Percentiles rank a stretch among this genome's conserved stretches.
Evolutionary conservation across 2,888 invertebrate species (phyloP).

Genomic region (Laspeyria flexula): DNA sequence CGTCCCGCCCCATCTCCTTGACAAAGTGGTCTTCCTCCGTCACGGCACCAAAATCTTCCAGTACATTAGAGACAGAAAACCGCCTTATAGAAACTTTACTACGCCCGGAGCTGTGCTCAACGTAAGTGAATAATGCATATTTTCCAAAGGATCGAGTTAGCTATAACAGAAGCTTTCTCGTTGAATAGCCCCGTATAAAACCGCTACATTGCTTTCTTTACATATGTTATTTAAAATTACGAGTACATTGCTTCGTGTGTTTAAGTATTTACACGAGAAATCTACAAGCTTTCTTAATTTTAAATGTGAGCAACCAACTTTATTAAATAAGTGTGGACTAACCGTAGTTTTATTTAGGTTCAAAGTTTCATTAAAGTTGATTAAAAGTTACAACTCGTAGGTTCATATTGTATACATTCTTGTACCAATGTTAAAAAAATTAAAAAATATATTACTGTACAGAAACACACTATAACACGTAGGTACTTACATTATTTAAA

Average conservation of each 20-base stretch:
- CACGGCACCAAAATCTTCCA: slow-evolving; percentile 92
- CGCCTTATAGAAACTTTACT: slow-evolving; percentile 89
- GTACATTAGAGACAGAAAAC: slow-evolving; percentile 91
- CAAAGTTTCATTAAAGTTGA: not conserved
- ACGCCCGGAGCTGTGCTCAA: slow-evolving; percentile 91
- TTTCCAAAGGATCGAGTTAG: slow-evolving; percentile 14
- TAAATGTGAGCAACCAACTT: not conserved
- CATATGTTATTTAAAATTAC: slow-evolving; percentile 25
- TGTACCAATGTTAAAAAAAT: too few species aligned
- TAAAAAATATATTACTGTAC: too few species aligned
- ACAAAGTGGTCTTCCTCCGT: slow-evolving; percentile 92
- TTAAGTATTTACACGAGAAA: slow-evolving; percentile 1
- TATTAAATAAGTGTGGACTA: not conserved
- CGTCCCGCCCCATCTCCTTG: slow-evolving; percentile 89
- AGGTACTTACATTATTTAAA: too few species aligned
- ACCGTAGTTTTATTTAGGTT: too few species aligned
- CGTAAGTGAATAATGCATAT: slow-evolving; percentile 84
- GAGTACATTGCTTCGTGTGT: slow-evolving; percentile 21
- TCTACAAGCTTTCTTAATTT: not conserved
- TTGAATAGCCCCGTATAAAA: slow-evolving; percentile 23
- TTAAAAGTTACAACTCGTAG: too few species aligned
- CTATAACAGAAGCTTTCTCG: slow-evolving; percentile 20
- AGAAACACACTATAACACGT: too few species aligned
- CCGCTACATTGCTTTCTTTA: slow-evolving; percentile 23
- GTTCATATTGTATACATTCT: too few species aligned